A percentile compares a stretch with the other conserved stretches of the same genome.
These are phyloP conservation scores for Cygnus atratus DNA, from an alignment of 2,113 vertebrate genomes.

Conservation along the genomic window DNA sequence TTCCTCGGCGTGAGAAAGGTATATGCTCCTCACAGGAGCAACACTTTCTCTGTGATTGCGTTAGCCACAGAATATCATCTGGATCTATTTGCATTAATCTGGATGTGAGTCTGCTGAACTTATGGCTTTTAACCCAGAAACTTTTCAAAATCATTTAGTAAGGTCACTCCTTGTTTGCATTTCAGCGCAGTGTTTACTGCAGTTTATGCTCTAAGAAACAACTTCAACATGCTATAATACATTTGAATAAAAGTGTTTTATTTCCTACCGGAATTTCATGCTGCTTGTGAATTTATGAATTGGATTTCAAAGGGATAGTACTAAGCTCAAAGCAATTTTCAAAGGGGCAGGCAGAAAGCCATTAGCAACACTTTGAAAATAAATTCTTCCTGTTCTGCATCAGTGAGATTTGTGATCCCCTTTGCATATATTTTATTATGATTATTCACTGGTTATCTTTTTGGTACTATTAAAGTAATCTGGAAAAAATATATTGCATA, in stretches of 20 bases:
- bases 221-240: not conserved
- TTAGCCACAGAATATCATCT: not conserved
- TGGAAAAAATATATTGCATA: not conserved
- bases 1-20: rapidly evolving
- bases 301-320: conserved; percentile 44
- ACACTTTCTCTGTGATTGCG: rapidly evolving
- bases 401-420: conserved; percentile 54
- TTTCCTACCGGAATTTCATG: conserved; percentile 53
- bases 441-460: conserved; percentile 51
- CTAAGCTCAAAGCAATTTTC: conserved; percentile 36
- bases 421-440: conserved; percentile 26
- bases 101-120: not conserved
- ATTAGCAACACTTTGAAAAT: conserved; percentile 36
- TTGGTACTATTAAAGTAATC: conserved; percentile 37
- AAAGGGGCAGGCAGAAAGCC: conserved; percentile 40
- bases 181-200: not conserved
- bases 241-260: conserved; percentile 7
- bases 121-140: not conserved
- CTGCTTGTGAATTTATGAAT: conserved; percentile 31
- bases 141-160: rapidly evolving
- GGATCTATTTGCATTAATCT: rapidly evolving
- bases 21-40: not conserved
- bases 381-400: conserved; percentile 58
- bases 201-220: not conserved
- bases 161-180: not conserved